Base-by-base conservation (phyloP, 2,797 vertebrate species). In the Hirundo rustica region DNA sequence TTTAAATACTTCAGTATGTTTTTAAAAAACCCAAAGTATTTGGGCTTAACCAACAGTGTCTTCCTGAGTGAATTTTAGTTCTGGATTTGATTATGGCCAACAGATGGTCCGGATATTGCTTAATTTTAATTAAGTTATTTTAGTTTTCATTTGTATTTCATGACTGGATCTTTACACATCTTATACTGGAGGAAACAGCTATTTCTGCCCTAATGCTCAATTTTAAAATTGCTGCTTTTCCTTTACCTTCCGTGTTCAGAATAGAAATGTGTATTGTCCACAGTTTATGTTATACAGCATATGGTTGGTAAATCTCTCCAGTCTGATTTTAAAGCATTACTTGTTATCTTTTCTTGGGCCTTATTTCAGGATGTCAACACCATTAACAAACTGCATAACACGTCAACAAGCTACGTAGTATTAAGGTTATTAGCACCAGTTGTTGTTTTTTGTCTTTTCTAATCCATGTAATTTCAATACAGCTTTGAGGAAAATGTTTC, bases 371-470 rank as follows among this genome's bases (percentile, higher is more conserved):
- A 79, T 89, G 86, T 79, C 84, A 94, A 90, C 88, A 68, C 92
- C 67, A 82, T 85, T 64, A 76, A 25, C 48, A 79, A 79, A 58
- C 89, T 76, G 71, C 67, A 38, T 75, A 92, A 92, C 90, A 85
- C 42, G 1, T 71, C 77, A 82, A 53, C 36, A 50, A 81, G 85
- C 77, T 84, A 9, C 73, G 10, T 0, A 74, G 48, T 87, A 93
- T 91, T 96, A 86, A 96, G 96, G 95, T 93, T 89, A 93, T 94
- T 89, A 85, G 81, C 86, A 91, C 5, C 48, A 92, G 91, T 95
- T 95, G 92, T 70, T 91, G 51, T 48, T 87, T 48, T 87, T 61
- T 61, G 13, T 77, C 77, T 66, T 83, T 84, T 86, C 47, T 55
- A 93, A 86, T 36, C 48, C 29, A 4, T 50, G 84, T 40, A 64